Evolutionary conservation across 2,888 invertebrate genomes (phyloP), one percentile per base, ranked within the genome.

Genomic region (Antheraea yamamai): DNA sequence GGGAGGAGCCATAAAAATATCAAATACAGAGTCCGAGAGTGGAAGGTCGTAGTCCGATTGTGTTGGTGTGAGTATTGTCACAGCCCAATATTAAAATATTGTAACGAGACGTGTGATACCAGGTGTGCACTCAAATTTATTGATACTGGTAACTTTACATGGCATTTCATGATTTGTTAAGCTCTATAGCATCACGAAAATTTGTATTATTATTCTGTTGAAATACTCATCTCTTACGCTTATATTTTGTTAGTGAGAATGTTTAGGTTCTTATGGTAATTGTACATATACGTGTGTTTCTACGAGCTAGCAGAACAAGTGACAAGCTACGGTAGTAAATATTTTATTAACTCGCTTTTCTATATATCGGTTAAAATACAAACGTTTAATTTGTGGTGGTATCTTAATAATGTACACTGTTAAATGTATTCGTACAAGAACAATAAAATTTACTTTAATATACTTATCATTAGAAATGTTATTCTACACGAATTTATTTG

Each of bases 1-100:
- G 82, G 88, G 72, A 74, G 74, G 39, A 70, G 89, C 91, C 87
- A 91, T 92, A 93, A 94, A 93, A 93, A 92, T 92, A 93, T 93
- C 92, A 92, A 91, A 91, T 89, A 90, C 92, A 92, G 90, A 78
- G 76, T 74, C 78, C 58, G 73, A 76, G 75, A 76, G 80, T 81
- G 84, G 84, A 79, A 81, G 84, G 82, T 81, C 81, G 77, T 78
- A 79, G 81, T 79, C 79, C 79, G 77, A 77, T 78, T 81, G 76
- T 76, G 73, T 73, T 77, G 78, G 81, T 81, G 82, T 81, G 81
- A 78, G 82, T 81, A 81, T 83, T 90, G 88, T 88, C 87, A 88
- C 81, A 84, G 81, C 77, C 82, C 83, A 87, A 89, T 89, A 90
- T 91, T 89, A 90, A 83, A 89, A 90, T 87, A 87, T 89, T 82